A percentile compares a stretch with the other conserved stretches of the same genome.
These are phyloP conservation scores for Schizopygopsis pylzovi DNA, from an alignment of 2,797 vertebrate genomes.

Conservation along the genomic window DNA sequence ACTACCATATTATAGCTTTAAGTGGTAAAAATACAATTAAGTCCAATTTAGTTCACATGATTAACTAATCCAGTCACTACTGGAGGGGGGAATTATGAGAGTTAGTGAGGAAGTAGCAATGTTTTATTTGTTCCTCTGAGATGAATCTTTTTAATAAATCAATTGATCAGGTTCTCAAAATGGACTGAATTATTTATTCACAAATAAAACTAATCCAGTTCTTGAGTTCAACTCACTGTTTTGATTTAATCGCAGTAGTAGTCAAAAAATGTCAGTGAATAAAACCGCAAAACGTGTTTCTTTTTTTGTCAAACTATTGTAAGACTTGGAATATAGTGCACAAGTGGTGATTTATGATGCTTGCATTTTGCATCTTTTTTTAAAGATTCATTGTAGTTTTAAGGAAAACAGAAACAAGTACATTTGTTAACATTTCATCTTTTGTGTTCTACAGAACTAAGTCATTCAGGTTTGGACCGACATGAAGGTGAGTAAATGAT, in stretches of 20 bases:
- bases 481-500: constrained; percentile 5
- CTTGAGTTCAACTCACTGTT: neutral
- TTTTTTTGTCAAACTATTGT: neutral
- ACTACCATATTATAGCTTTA: neutral
- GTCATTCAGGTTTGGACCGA: neutral
- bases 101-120: neutral
- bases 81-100: neutral
- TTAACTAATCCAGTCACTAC: neutral
- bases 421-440: neutral
- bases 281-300: neutral
- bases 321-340: neutral
- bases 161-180: neutral
- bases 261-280: neutral
- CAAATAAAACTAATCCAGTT: neutral
- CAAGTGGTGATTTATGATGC: neutral
- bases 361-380: neutral
- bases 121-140: neutral
- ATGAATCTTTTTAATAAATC: neutral
- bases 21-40: neutral
- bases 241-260: neutral
- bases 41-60: neutral
- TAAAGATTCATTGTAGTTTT: neutral
- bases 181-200: neutral
- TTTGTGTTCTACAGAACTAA: neutral
- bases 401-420: neutral